These are phyloP conservation scores for Phrixothrix hirtus DNA, from an alignment of 2,888 invertebrate species.

Conservation along the genomic window DNA sequence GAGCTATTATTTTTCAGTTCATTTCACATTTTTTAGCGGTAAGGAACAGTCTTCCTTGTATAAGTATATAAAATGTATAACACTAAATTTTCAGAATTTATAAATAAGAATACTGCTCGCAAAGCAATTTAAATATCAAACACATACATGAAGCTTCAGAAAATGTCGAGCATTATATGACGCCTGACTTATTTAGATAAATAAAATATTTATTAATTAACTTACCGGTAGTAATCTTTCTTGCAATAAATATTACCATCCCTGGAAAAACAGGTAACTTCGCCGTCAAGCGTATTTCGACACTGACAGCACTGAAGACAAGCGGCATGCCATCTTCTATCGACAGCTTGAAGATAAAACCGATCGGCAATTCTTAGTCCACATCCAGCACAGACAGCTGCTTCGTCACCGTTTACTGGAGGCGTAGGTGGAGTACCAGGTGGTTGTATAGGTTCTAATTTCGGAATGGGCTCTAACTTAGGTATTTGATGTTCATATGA, in stretches of 20 bases:
- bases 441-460: conserved; percentile 61
- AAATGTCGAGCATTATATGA: no score
- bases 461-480: conserved; percentile 61
- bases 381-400: conserved; percentile 83
- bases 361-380: conserved; percentile 84
- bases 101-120: no score
- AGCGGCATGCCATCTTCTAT: conserved; percentile 90
- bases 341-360: conserved; percentile 89
- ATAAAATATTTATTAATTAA: no score
- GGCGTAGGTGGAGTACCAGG: conserved; percentile 58
- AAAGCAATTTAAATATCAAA: no score
- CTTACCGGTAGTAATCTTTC: conserved; percentile 95
- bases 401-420: conserved; percentile 54
- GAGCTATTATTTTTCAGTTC: conserved; percentile 5
- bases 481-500: conserved; percentile 60
- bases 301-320: conserved; percentile 92
- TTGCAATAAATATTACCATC: conserved; percentile 96
- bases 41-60: no score
- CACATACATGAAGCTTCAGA: no score
- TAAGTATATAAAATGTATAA: no score
- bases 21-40: background rate
- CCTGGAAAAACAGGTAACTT: conserved; percentile 89
- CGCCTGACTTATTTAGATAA: no score
- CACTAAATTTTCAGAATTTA: no score
- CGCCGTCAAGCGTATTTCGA: conserved; percentile 84